A percentile compares a stretch with the other conserved stretches of the same genome.
These are phyloP conservation scores for Sebastes itinus DNA, from an alignment of 2,797 vertebrate species.

Conservation along the genomic window DNA sequence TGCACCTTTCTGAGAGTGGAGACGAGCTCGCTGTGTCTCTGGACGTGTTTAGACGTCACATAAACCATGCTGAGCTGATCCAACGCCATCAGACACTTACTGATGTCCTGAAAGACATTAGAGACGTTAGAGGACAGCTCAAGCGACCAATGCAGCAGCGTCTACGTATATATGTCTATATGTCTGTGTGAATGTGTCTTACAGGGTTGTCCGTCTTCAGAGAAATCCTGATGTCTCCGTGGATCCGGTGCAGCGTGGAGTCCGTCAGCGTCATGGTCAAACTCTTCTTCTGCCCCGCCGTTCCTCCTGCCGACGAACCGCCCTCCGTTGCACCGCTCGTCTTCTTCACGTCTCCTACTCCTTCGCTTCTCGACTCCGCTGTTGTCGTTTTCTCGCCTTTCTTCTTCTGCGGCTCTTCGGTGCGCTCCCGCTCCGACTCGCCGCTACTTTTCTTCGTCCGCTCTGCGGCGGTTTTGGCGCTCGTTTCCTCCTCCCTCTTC, in stretches of 20 bases:
- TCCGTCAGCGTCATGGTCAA: constrained; percentile 63
- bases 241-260: constrained; percentile 80
- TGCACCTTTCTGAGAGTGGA: constrained; percentile 88
- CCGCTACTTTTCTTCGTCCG: neutral
- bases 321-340: neutral
- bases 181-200: neutral
- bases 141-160: too few relatives aligned
- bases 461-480: neutral
- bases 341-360: neutral
- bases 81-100: constrained; percentile 88
- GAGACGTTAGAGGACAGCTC: neutral
- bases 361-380: neutral
- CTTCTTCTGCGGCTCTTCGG: neutral
- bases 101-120: constrained; percentile 66
- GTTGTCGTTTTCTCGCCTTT: accelerated
- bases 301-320: accelerated
- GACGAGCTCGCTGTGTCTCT: constrained; percentile 95
- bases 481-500: neutral
- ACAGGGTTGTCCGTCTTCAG: constrained; percentile 75
- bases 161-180: too few relatives aligned
- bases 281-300: neutral
- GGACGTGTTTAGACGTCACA: constrained; percentile 91
- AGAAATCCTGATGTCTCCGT: constrained; percentile 82
- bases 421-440: neutral
- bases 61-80: constrained; percentile 93